Evolutionary conservation across 1,140 invertebrate species (phyloP), one percentile per base, ranked within the genome.

Genomic region (Asobara japonica): DNA sequence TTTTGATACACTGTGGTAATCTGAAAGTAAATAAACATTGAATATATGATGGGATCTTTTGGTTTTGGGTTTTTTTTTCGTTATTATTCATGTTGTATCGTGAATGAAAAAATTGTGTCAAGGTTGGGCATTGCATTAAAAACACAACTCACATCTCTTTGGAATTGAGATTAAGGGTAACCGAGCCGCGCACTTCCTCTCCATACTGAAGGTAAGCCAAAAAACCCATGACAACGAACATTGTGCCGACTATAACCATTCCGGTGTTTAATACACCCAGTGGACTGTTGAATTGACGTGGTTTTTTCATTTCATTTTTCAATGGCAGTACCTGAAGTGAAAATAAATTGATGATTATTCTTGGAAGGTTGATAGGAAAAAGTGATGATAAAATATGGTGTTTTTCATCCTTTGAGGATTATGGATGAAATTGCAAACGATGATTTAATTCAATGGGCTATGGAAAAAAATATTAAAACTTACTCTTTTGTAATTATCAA

Each of bases 241-340:
- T 90, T 41, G 82, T 66, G 0, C 91, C 91, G 0, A 97, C 94
- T 20, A 93, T 87, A 0, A 91, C 83, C 95, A 97, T 97, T 38
- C 94, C 93, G 2, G 93, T 90, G 81, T 97, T 97, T 6, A 97
- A 83, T 0, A 97, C 95, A 0, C 96, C 96, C 3, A 92, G 81
- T 2, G 90, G 87, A 71, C 91, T 93, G 65, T 90, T 91, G 84
- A 97, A 97, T 70, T 91, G 90, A 71, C 89, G 86, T 0, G 95
- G 94, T n/a, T 90, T 90, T 76, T 90, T 91, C 96, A 98, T 97
- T 81, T 95, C 93, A 79, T 96, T 96, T 85, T 97, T 94, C 76
- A 98, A 81, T 0, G 96, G 96, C 73, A 98, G 87, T 41, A 97
- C 92, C 94, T 96, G 74, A 51, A n/a, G 84, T 71, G 51, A 69